Conservation (phyloP, 1,140 invertebrate species). For the Apocrypta bakeri region DNA sequence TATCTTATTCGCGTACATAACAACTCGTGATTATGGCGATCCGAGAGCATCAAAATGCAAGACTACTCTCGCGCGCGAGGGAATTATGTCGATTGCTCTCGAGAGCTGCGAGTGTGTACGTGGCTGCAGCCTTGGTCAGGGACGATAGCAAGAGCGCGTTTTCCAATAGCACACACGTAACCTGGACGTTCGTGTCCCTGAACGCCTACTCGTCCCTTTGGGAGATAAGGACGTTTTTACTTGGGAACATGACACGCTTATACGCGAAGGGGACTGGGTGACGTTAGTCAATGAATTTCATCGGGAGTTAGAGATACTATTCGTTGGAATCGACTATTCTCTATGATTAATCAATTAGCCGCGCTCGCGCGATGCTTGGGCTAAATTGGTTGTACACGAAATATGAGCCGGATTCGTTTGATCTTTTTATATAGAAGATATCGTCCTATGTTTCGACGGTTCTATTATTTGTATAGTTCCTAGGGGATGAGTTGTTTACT, state of each 20-base stretch:
- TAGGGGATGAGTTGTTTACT: no score
- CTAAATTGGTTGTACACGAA: no score
- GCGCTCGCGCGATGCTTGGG: no score
- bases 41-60: not conserved
- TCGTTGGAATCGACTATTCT: no score
- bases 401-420: no score
- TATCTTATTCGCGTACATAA: not conserved
- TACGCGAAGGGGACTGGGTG: not conserved
- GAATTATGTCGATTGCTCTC: not conserved
- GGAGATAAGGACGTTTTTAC: conserved; percentile 2
- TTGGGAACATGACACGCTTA: conserved; percentile 27
- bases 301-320: not conserved
- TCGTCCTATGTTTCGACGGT: no score
- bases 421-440: no score
- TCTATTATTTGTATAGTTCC: no score
- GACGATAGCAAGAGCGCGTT: not conserved
- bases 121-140: no score
- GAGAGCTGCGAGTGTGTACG: not conserved
- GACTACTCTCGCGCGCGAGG: not conserved
- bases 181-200: not conserved
- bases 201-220: not conserved
- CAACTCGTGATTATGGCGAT: not conserved
- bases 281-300: conserved; percentile 7
- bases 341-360: no score
- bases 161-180: conserved; percentile 3